Base-by-base conservation (phyloP, 2,113 vertebrate genomes). In the Beaufortia kweichowensis region DNA sequence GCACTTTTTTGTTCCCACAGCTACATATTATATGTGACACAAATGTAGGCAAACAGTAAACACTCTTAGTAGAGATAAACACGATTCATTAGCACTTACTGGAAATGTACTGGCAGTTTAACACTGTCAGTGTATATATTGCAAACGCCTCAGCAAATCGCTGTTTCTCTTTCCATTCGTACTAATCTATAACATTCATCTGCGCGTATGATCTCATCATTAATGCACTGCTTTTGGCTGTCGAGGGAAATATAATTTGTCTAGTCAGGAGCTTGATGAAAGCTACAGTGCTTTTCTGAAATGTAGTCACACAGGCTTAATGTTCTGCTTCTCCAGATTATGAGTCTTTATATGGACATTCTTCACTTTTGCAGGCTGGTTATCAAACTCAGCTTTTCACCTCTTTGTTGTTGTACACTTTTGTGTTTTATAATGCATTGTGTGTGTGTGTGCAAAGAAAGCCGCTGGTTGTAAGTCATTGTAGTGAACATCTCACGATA, bases 41-140 rank as follows among this genome's bases (percentile, higher is more conserved):
- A 56, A 29, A 23, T 28, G 21, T 35, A 59, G 69, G 39, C 17
- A 61, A 61, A 74, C 57, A 74, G 48, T 24, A 61, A 39, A 48
- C 41, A 57, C 23, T 15, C 55, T 72, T 33, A 28, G 15, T 23
- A 26, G 8, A 46, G 24, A 59, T 43, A 41, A 74, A 26, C 57
- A 60, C 21, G 15, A 19, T 11, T 24, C 71, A 74, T 74, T 61
- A 61, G 57, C 46, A 35, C 6, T 74, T 74, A 23, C 71, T 48
- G 71, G 71, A 74, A 74, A 74, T 0, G 6, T 35, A 31, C 26
- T 12, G 56, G 31, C 6, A 19, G 63, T 19, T 71, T 59, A 57
- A 55, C 19, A 48, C 31, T n/a, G 29, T 74, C 26, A 43, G 31
- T 28, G 48, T n/a, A 53, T 21, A 39, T 17, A 59, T 59, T 71